phyloP scores from a whole-genome alignment of 2,888 invertebrate species.

The Orchesellides sinensis region DNA sequence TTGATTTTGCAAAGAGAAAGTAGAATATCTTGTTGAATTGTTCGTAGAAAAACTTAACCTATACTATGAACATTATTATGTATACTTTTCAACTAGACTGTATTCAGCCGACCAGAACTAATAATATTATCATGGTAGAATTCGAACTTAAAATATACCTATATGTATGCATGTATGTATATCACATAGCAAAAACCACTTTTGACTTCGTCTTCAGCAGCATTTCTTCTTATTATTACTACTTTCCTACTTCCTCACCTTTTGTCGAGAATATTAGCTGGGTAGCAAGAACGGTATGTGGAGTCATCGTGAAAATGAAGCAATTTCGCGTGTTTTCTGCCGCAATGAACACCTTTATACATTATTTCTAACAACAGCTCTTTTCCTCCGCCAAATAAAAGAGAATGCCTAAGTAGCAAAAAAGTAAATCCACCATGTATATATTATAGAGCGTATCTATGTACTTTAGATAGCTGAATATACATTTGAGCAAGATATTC shows the following conservation, averaged over 20 bases:
- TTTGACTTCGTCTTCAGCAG: too few relatives aligned
- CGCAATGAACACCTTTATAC: slow-evolving; percentile 59
- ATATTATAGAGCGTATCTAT: not conserved
- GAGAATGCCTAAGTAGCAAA: slow-evolving; percentile 27
- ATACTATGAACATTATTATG: not conserved
- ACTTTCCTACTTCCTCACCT: slow-evolving; percentile 34
- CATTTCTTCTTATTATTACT: not conserved
- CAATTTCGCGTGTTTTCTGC: slow-evolving; percentile 69
- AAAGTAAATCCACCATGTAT: slow-evolving; percentile 8
- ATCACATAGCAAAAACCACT: not conserved
- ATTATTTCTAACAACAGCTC: slow-evolving; percentile 28
- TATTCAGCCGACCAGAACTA: slow-evolving; percentile 16
- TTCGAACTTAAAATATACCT: not conserved
- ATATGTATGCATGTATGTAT: not conserved
- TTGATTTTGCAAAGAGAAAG: not conserved
- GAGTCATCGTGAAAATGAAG: slow-evolving; percentile 68
- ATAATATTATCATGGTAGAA: not conserved
- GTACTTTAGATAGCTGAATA: not conserved
- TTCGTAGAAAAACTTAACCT: not conserved
- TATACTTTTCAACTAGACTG: not conserved
- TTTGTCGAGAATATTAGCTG: slow-evolving; percentile 46
- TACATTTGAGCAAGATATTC: too few relatives aligned
- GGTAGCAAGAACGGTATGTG: slow-evolving; percentile 15
- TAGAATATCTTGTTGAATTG: not conserved
- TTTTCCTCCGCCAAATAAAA: slow-evolving; percentile 4